Evolutionary conservation across 2,888 invertebrate species (phyloP).

Genomic region (Mechanitis messenoides): DNA sequence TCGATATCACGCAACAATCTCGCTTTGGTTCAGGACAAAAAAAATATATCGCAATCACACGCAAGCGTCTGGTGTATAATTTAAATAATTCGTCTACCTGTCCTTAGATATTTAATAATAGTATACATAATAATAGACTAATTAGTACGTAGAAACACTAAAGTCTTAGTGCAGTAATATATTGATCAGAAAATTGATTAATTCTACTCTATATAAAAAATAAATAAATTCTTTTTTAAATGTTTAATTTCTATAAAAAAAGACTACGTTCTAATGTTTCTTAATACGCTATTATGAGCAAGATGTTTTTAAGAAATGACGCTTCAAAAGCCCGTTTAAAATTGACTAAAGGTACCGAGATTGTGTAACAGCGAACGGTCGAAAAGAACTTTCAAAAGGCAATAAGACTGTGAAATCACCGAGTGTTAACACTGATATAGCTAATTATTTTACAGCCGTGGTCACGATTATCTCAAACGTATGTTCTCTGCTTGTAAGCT

Average conservation of each 20-base stretch:
- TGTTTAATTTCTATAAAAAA: too few species aligned
- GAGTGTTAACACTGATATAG: conserved; percentile 48
- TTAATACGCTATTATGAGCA: neutral
- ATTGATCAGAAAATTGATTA: neutral
- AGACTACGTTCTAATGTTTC: neutral
- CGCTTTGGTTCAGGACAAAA: conserved; percentile 62
- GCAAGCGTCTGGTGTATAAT: conserved; percentile 53
- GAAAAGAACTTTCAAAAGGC: conserved; percentile 67
- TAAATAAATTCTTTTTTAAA: too few species aligned
- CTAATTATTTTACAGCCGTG: conserved; percentile 63
- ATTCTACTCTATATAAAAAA: neutral
- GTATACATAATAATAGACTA: conserved; percentile 31
- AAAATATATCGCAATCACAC: conserved; percentile 61
- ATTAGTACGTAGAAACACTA: conserved; percentile 8
- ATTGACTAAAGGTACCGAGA: conserved; percentile 30
- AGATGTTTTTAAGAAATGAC: conserved; percentile 8
- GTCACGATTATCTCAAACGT: conserved; percentile 63
- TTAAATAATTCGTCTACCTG: conserved; percentile 66
- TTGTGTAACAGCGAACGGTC: conserved; percentile 53
- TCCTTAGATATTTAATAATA: conserved; percentile 50
- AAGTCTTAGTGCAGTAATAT: neutral
- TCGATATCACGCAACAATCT: conserved; percentile 63
- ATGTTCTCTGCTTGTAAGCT: conserved; percentile 32
- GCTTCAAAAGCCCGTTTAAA: conserved; percentile 4
- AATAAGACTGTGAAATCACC: conserved; percentile 66